Base-by-base conservation (phyloP, 2,113 vertebrate species). In the Aegypius monachus region DNA sequence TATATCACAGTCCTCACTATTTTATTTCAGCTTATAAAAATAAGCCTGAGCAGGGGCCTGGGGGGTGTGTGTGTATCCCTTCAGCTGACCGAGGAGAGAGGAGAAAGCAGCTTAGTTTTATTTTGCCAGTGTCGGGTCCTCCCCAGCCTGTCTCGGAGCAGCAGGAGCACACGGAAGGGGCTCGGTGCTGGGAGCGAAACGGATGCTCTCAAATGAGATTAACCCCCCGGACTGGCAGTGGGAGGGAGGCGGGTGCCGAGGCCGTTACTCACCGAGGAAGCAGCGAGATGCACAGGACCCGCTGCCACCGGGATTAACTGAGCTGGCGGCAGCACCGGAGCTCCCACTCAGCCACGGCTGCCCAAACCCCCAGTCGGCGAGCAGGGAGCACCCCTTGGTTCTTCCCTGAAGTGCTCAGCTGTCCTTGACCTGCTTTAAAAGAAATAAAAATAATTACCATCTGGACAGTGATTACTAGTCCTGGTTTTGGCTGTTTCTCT, bases 131-230 rank as follows among this genome's bases (percentile, higher is more conserved):
- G 1, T 20, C 42, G 38, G 63, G n/a, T 75, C 43, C 15, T 23
- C 52, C 86, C 26, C 50, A 71, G 59, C n/a, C 36, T 7, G 4
- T 16, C 75, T 25, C 0, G 8, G 80, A 50, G 80, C 87, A 81
- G 86, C 32, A 0, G 74, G 87, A 84, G 73, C 53, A 1, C 81
- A 32, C 0, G 1, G 75, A 34, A 47, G n/a, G 81, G 80, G 70
- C 73, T 90, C 0, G 0, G 61, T 0, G 0, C 52, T 8, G 72
- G 47, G n/a, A 72, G 47, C 74, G 74, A 40, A 74, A 12, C 0
- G 4, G 68, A 50, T 78, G 79, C 74, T 78, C 73, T 7, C 1
- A 8, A 10, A 36, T 13, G 62, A 48, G 80, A 75, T 88, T 66
- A 71, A 80, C 31, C 45, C 47, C 32, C 55, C 1, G 32, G 29